phyloP scores from a whole-genome alignment of 2,888 invertebrate genomes.

The Microplitis deprimator region DNA sequence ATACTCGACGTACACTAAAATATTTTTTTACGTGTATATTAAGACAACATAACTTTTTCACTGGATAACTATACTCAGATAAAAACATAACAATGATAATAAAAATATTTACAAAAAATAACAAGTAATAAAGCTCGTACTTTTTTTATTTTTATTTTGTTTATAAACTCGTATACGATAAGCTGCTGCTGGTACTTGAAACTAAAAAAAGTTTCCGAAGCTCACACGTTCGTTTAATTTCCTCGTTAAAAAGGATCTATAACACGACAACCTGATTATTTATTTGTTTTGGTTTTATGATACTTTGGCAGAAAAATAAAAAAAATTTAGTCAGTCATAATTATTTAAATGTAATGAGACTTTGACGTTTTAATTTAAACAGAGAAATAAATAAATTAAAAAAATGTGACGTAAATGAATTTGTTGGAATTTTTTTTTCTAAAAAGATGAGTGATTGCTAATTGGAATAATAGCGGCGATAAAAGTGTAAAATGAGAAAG shows the following conservation, averaged over 20 bases:
- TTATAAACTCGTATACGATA: not conserved
- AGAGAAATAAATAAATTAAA: not conserved
- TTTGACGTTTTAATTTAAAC: not conserved
- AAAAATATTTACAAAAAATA: slow-evolving; percentile 8
- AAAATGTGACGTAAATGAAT: slow-evolving; percentile 1
- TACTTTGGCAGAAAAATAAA: not conserved
- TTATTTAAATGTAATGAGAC: not conserved
- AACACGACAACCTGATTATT: slow-evolving; percentile 10
- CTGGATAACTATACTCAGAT: not conserved
- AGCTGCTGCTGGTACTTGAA: not conserved
- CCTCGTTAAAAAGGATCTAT: slow-evolving; percentile 18
- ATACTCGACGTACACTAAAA: slow-evolving; percentile 7
- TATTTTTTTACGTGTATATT: not conserved
- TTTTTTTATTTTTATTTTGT: not conserved
- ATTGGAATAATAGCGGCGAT: not conserved
- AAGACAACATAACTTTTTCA: not conserved
- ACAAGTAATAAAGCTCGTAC: slow-evolving; percentile 6
- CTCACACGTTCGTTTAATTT: slow-evolving; percentile 5
- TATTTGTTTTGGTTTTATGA: not conserved
- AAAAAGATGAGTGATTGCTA: not conserved
- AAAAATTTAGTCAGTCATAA: not conserved
- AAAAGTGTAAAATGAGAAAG: slow-evolving; percentile 28
- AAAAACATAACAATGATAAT: slow-evolving; percentile 8
- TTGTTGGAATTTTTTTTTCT: not conserved
- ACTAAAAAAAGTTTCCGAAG: slow-evolving; percentile 16